Conservation (phyloP, 2,113 vertebrate species). For the Syngnathoides biaculeatus region DNA sequence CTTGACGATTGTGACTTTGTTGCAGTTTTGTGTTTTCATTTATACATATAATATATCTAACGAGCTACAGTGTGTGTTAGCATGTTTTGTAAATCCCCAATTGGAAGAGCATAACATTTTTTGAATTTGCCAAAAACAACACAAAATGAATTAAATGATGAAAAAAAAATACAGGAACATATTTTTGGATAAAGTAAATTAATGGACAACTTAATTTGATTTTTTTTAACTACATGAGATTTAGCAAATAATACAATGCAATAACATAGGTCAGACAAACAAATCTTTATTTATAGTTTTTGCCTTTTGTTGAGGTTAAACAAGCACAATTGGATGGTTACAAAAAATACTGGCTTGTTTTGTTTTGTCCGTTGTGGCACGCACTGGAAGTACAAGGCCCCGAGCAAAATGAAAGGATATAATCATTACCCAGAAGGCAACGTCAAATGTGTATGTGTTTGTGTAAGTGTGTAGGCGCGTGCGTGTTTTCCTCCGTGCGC, state of each 20-base stretch:
- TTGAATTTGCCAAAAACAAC: not conserved
- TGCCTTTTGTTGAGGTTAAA: not conserved
- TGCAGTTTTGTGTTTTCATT: not conserved
- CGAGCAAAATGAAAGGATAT: conserved; percentile 90
- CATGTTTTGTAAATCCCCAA: not conserved
- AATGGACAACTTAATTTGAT: too few species aligned
- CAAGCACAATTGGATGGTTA: not conserved
- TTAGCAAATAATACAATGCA: not conserved
- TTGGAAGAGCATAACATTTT: not conserved
- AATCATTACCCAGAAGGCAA: conserved; percentile 77
- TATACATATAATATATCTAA: not conserved
- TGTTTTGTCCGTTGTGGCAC: conserved; percentile 80
- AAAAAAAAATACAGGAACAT: not conserved
- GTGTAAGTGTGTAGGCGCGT: not conserved
- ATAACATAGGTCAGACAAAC: not conserved
- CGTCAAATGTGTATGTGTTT: conserved; percentile 41
- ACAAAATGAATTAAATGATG: not conserved
- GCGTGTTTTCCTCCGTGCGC: conserved; percentile 9
- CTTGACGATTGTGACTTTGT: not conserved
- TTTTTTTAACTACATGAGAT: too few species aligned
- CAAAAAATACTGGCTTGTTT: conserved; percentile 67
- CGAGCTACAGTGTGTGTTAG: too few species aligned
- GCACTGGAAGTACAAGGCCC: conserved; percentile 76
- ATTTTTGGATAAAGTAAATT: too few species aligned
- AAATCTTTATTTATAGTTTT: not conserved